Evolutionary conservation across 1,140 invertebrate species (phyloP).

Genomic region (Heliconius congener): DNA sequence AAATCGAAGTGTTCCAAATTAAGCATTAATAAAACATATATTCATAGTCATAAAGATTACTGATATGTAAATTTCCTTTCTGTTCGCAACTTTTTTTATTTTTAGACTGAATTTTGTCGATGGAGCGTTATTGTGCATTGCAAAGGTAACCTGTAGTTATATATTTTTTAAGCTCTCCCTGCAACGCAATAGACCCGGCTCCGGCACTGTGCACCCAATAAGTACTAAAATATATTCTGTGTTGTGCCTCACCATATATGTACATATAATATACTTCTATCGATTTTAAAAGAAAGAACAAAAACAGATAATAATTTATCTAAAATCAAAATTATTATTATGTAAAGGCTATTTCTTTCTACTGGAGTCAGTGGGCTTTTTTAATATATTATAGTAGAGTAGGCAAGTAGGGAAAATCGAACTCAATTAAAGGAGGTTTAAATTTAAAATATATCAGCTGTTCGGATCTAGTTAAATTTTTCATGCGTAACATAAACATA

Average conservation of each 20-base stretch:
- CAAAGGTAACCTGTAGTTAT: neutral
- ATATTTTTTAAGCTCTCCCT: neutral
- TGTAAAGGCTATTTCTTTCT: neutral
- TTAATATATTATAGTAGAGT: too few species aligned
- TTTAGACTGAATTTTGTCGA: neutral
- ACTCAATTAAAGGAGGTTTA: too few species aligned
- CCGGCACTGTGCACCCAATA: too few species aligned
- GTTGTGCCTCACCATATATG: neutral
- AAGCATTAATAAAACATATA: conserved; percentile 5
- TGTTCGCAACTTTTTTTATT: neutral
- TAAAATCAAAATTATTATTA: neutral
- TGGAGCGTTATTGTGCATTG: neutral
- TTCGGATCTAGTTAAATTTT: too few species aligned
- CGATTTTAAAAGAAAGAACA: neutral
- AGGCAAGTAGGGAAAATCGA: too few species aligned
- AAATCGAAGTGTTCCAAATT: conserved; percentile 14
- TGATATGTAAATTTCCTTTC: neutral
- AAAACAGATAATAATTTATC: neutral
- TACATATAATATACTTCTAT: neutral
- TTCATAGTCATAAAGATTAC: neutral
- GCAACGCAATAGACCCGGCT: neutral
- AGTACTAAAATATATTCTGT: too few species aligned
- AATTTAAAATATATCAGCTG: too few species aligned
- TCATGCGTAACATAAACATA: too few species aligned
- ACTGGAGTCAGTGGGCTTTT: too few species aligned